phyloP scores from a whole-genome alignment of 2,797 vertebrate species.

The Ibycter americanus region DNA sequence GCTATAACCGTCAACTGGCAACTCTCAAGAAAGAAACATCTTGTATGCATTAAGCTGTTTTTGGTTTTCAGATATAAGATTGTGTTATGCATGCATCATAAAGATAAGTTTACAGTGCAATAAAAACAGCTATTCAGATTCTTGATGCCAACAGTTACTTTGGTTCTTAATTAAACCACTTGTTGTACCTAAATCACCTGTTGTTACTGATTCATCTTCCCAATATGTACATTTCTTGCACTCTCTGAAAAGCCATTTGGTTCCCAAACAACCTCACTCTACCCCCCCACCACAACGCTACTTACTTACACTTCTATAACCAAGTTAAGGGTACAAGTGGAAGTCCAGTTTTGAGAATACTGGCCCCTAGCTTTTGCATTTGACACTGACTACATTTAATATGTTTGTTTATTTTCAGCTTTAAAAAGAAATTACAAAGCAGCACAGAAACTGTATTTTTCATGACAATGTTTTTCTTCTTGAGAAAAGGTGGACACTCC shows the following conservation, averaged over 20 bases:
- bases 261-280: not conserved
- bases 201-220: not conserved
- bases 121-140: not conserved
- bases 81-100: not conserved
- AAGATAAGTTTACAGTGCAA: not conserved
- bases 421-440: not conserved
- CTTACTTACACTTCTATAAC: not conserved
- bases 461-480: not conserved
- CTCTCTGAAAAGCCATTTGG: not conserved
- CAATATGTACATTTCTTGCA: not conserved
- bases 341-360: not conserved
- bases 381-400: not conserved
- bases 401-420: not conserved
- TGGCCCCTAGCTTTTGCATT: not conserved
- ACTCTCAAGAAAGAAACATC: not conserved
- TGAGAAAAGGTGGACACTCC: not conserved
- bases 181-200: not conserved
- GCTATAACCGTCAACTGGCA: not conserved
- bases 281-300: too few relatives aligned
- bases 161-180: too few relatives aligned
- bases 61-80: not conserved
- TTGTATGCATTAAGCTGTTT: not conserved
- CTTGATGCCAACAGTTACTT: not conserved
- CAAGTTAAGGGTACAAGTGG: not conserved
- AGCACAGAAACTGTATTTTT: not conserved